Evolutionary conservation across 2,797 vertebrate genomes (phyloP), one percentile per base, ranked within the genome.

Genomic region (Acanthornis magna): DNA sequence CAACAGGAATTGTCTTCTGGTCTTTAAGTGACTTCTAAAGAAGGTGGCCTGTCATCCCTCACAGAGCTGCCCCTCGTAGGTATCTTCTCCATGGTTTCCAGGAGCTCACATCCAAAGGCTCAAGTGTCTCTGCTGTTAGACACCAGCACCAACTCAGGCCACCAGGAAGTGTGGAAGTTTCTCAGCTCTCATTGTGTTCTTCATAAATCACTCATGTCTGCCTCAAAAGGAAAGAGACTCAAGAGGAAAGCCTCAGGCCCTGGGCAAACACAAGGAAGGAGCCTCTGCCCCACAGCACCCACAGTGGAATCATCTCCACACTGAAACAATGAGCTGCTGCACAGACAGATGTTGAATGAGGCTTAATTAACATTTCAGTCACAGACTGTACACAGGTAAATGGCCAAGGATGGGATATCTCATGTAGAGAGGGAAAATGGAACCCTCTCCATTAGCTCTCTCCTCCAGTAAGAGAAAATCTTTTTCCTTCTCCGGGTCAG

Each of bases 341-440:
- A 51, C 8, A 51, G 40, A 11, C 5, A 73, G 29, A 29, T 27
- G 7, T 50, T 65, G 34, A 67, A 19, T 29, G 32, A 73, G 23
- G 50, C 48, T 91, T 85, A 19, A 26, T 1, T 13, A 11, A 74
- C 53, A 63, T 34, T 76, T 51, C 42, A 71, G 53, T 17, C 27
- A 36, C 68, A 58, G 54, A 43, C 15, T 13, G 16, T 4, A 36
- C 0, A 1, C 6, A 48, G 43, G 21, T 29, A 70, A 79, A 55
- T 27, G 29, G n/a, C 48, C 71, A 67, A 48, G 63, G 45, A 65
- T 16, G 16, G 30, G 19, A 66, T 16, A 74, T 1, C 1, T 0
- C 0, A 10, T 11, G 25, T 6, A 74, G 40, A 43, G 21, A 5
- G 9, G 11, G 9, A 18, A 54, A 87, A 42, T 0, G 1, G 32